Conservation (phyloP, 2,113 vertebrate species). For the Grallaria varia region DNA sequence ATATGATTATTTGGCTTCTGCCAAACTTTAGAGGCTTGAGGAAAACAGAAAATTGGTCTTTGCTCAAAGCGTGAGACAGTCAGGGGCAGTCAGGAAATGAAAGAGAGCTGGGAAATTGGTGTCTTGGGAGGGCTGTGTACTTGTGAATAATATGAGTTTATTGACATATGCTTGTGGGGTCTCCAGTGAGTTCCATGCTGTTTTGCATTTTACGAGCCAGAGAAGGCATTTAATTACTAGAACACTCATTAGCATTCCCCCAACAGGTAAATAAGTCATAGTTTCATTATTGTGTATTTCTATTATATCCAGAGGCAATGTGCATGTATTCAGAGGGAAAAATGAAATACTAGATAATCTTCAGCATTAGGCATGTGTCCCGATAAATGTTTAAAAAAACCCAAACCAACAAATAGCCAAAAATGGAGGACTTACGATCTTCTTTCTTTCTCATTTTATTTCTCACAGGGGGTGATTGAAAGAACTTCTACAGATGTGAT, state of each 20-base stretch:
- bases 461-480: neutral
- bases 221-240: neutral
- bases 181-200: neutral
- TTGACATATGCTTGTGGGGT: neutral
- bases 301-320: neutral
- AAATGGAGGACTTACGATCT: neutral
- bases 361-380: neutral
- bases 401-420: neutral
- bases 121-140: neutral
- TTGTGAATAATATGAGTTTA: conserved; percentile 3
- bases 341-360: neutral
- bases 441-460: neutral
- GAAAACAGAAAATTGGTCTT: neutral
- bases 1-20: neutral
- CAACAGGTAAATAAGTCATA: neutral
- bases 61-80: neutral
- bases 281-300: neutral
- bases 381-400: neutral
- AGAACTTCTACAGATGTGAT: neutral
- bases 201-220: conserved; percentile 21
- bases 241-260: neutral
- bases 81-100: neutral
- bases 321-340: neutral
- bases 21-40: neutral
- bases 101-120: neutral